Percentiles rank a stretch among this genome's conserved stretches.
phyloP scores from a whole-genome alignment of 2,888 invertebrate species.

The Spisula subtruncata region DNA sequence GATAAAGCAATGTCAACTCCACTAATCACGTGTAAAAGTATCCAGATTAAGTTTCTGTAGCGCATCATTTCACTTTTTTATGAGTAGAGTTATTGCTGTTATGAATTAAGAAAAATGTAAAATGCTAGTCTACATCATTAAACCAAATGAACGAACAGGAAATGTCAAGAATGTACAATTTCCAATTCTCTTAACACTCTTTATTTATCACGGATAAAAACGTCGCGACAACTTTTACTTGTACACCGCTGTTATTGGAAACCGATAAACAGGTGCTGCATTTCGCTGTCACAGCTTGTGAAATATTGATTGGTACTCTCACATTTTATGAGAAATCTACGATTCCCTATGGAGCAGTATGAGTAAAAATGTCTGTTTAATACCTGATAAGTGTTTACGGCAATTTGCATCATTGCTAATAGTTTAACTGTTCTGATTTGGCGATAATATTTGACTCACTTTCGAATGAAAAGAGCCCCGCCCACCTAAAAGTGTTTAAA shows the following conservation, averaged over 20 bases:
- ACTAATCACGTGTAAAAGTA: neutral
- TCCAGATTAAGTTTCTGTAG: neutral
- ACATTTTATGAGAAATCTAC: slow-evolving; percentile 20
- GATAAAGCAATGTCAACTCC: neutral
- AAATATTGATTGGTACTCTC: slow-evolving; percentile 45
- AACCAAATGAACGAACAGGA: too few species aligned
- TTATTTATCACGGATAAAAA: slow-evolving; percentile 44
- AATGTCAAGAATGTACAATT: neutral
- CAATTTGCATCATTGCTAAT: slow-evolving; percentile 2
- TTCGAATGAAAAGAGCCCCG: slow-evolving; percentile 28
- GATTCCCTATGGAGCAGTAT: slow-evolving; percentile 30
- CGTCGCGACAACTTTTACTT: slow-evolving; percentile 46
- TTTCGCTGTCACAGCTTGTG: slow-evolving; percentile 49
- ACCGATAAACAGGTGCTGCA: slow-evolving; percentile 66
- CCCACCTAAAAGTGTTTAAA: slow-evolving; percentile 8
- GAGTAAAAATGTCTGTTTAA: slow-evolving; percentile 18
- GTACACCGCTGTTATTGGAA: slow-evolving; percentile 67
- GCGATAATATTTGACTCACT: too few species aligned
- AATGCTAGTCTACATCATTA: neutral
- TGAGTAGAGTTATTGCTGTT: neutral
- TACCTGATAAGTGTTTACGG: slow-evolving; percentile 8
- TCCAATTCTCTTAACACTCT: neutral
- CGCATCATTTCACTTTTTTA: slow-evolving; percentile 3
- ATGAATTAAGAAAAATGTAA: neutral
- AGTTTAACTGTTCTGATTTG: neutral